phyloP scores from a whole-genome alignment of 2,113 vertebrate genomes.

The Loxodonta africana region DNA sequence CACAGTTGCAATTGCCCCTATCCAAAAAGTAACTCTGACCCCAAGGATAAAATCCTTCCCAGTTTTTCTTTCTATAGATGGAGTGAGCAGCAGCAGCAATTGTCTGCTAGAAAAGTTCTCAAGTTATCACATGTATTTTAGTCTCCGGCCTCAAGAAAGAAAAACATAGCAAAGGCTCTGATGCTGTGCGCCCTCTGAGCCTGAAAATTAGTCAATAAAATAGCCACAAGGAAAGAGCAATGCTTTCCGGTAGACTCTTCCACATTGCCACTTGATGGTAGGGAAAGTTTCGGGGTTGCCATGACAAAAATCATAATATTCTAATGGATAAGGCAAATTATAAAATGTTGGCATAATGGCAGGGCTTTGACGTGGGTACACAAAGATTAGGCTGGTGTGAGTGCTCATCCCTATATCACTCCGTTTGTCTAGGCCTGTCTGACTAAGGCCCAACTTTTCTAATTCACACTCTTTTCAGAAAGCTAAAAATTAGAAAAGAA shows the following conservation, averaged over 20 bases:
- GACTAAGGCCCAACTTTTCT: constrained; percentile 83
- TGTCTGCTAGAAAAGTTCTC: not conserved
- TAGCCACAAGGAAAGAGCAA: constrained; percentile 79
- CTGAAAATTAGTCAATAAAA: constrained; percentile 84
- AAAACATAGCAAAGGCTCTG: constrained; percentile 32
- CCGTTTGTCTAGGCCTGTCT: constrained; percentile 62
- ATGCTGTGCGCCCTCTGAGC: constrained; percentile 34
- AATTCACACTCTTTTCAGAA: constrained; percentile 87
- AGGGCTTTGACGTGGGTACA: constrained; percentile 80
- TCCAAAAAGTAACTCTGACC: constrained; percentile 27
- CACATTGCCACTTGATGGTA: constrained; percentile 77
- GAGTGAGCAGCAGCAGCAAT: constrained; percentile 9
- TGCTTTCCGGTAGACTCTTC: constrained; percentile 66
- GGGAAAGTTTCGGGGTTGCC: constrained; percentile 71
- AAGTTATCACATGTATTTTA: constrained; percentile 19
- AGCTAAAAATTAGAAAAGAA: constrained; percentile 85
- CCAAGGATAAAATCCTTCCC: constrained; percentile 28
- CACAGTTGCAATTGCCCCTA: not conserved
- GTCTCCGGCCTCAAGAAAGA: constrained; percentile 45
- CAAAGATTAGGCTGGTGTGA: constrained; percentile 55
- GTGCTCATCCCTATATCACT: constrained; percentile 21
- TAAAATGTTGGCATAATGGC: constrained; percentile 73
- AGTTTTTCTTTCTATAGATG: constrained; percentile 47
- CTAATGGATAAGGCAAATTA: constrained; percentile 78
- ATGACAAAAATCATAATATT: constrained; percentile 76